Conservation (phyloP, 2,113 vertebrate genomes). For the Phyllopteryx taeniolatus region DNA sequence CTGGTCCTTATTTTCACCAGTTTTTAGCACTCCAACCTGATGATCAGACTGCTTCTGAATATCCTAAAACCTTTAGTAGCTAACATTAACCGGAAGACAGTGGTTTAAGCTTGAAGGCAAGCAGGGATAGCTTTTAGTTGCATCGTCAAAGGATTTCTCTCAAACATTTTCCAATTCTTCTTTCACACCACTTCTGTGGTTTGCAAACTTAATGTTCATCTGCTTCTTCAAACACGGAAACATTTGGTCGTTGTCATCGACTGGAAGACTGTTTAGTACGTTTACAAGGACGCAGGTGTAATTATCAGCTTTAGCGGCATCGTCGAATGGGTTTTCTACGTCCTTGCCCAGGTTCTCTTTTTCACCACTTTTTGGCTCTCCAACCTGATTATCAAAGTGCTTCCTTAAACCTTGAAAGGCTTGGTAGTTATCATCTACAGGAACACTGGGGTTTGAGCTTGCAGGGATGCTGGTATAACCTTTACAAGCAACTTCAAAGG, state of each 20-base stretch:
- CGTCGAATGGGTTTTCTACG: not conserved
- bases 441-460: not conserved
- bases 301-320: not conserved
- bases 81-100: too few relatives aligned
- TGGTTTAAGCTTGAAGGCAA: not conserved
- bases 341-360: not conserved
- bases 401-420: not conserved
- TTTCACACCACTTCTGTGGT: not conserved
- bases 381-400: not conserved
- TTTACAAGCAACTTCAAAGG: not conserved
- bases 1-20: too few relatives aligned
- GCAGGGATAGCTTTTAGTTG: not conserved
- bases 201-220: not conserved
- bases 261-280: not conserved
- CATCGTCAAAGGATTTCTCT: too few relatives aligned
- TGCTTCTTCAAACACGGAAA: not conserved
- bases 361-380: not conserved
- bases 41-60: too few relatives aligned
- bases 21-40: too few relatives aligned
- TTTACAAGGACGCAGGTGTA: not conserved
- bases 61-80: too few relatives aligned
- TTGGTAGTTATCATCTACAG: not conserved
- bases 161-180: not conserved
- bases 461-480: not conserved
- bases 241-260: not conserved